Percentiles rank a stretch among this genome's conserved stretches.
Conservation (phyloP, 92 coral and sea anemone genomes). For the Scolanthus callimorphus region DNA sequence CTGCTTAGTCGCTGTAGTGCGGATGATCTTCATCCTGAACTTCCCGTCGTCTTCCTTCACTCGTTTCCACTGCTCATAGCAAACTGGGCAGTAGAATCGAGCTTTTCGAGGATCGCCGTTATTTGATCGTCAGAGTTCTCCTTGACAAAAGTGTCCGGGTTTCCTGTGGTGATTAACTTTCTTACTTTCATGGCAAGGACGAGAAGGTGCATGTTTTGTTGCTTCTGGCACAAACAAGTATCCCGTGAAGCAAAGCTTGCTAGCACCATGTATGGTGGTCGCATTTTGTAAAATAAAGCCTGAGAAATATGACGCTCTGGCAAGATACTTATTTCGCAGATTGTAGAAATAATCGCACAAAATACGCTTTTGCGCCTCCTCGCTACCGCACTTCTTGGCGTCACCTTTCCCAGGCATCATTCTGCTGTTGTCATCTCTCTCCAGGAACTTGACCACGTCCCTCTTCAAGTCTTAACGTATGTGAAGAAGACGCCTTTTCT, state of each 20-base stretch:
- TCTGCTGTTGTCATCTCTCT: not conserved
- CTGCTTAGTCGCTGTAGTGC: too few relatives aligned
- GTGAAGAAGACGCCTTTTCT: not conserved
- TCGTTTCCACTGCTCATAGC: not conserved
- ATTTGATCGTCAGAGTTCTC: conserved; percentile 19
- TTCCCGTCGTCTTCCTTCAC: not conserved
- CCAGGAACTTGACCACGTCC: not conserved
- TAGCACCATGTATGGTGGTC: not conserved
- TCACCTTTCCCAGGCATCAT: too few relatives aligned
- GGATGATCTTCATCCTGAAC: not conserved
- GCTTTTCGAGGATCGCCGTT: not conserved
- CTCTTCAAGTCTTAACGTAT: too few relatives aligned
- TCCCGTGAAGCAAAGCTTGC: too few relatives aligned
- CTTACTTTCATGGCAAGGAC: not conserved
- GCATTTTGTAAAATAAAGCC: not conserved
- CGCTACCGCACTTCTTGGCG: not conserved
- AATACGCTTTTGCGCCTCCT: not conserved
- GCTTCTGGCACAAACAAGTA: not conserved
- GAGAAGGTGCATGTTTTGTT: not conserved
- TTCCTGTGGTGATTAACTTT: too few relatives aligned
- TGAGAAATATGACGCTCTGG: not conserved
- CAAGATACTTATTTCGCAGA: not conserved
- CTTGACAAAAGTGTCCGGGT: conserved; percentile 26
- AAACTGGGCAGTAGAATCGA: not conserved
- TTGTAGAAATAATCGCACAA: not conserved